phyloP scores from a whole-genome alignment of 2,797 vertebrate species.

The Platalea minor region DNA sequence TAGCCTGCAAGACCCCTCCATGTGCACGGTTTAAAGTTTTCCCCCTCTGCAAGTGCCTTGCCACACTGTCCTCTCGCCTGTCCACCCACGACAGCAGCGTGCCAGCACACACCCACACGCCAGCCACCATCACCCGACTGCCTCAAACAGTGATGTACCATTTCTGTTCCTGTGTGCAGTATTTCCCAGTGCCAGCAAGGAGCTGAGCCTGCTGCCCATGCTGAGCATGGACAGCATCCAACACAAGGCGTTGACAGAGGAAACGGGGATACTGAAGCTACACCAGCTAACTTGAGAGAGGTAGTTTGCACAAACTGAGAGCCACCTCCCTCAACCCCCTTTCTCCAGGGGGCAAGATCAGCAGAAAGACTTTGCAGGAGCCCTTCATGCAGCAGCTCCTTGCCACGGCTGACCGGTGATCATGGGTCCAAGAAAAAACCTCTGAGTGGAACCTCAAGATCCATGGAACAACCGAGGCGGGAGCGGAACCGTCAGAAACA shows the following conservation, averaged over 20 bases:
- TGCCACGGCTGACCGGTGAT: too few species aligned
- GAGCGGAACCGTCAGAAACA: not conserved
- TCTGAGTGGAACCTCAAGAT: rapidly evolving
- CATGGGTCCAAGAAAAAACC: not conserved
- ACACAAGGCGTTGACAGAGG: rapidly evolving
- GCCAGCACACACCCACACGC: not conserved
- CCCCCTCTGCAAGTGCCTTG: not conserved
- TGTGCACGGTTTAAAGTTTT: not conserved
- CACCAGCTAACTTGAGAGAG: not conserved
- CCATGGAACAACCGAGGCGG: not conserved
- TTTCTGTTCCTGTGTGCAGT: rapidly evolving
- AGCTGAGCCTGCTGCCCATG: not conserved
- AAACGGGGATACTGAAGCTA: not conserved
- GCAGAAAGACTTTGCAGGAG: not conserved
- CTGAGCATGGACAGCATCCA: not conserved
- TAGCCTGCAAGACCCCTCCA: rapidly evolving
- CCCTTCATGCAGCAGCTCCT: not conserved
- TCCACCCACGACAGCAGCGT: rapidly evolving
- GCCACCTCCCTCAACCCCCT: not conserved
- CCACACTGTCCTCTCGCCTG: not conserved
- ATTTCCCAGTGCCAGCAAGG: not conserved
- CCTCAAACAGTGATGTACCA: rapidly evolving
- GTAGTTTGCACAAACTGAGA: not conserved
- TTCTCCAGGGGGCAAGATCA: not conserved
- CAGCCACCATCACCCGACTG: rapidly evolving